Conservation (phyloP, 2,113 vertebrate species). For the Diphyllodes magnificus region DNA sequence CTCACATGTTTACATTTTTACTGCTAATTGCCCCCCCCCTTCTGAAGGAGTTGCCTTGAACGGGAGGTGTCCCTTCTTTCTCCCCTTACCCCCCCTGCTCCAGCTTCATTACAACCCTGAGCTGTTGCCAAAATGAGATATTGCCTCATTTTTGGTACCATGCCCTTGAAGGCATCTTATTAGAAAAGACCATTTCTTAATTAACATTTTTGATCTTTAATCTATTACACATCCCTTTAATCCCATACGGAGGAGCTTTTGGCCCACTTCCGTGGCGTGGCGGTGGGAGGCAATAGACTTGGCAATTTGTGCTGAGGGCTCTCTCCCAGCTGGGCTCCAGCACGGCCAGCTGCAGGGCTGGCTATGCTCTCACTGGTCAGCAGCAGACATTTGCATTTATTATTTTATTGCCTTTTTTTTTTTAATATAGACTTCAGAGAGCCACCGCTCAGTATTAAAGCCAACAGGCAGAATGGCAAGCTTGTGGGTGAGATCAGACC, state of each 20-base stretch:
- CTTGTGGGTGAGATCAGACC: conserved; percentile 45
- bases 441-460: not conserved
- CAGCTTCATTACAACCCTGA: conserved; percentile 70
- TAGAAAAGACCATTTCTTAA: conserved; percentile 81
- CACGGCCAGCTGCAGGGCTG: not conserved
- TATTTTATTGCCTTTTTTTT: not conserved
- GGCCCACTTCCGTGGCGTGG: conserved; percentile 65
- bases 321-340: conserved; percentile 66
- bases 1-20: not conserved
- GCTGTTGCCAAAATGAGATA: conserved; percentile 70
- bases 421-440: not conserved
- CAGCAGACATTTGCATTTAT: not conserved
- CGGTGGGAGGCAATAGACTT: conserved; percentile 43
- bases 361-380: conserved; percentile 40
- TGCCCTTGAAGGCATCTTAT: conserved; percentile 80
- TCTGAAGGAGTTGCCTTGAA: conserved; percentile 60
- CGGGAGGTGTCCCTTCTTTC: conserved; percentile 24
- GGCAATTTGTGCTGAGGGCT: conserved; percentile 60
- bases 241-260: conserved; percentile 69
- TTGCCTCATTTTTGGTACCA: conserved; percentile 66
- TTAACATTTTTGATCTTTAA: conserved; percentile 83
- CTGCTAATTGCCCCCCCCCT: conserved; percentile 54
- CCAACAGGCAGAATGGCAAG: conserved; percentile 1
- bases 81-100: conserved; percentile 52
- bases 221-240: conserved; percentile 74